Conservation (phyloP, 2,113 vertebrate species). For the Menidia beryllina region DNA sequence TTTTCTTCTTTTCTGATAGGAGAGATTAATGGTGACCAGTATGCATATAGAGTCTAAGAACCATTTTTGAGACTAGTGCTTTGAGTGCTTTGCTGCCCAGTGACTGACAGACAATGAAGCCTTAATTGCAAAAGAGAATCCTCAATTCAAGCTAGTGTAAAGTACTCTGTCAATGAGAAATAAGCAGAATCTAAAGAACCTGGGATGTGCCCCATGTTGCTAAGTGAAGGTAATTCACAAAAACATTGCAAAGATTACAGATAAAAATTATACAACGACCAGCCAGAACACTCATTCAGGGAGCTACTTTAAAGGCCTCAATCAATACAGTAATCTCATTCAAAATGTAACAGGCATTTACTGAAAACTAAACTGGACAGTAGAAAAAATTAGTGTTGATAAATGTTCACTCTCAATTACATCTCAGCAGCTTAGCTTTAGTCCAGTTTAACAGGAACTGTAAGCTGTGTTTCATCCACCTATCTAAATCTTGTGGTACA, state of each 20-base stretch:
- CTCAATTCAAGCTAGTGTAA: not conserved
- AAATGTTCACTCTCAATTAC: not conserved
- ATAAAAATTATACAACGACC: not conserved
- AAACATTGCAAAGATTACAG: not conserved
- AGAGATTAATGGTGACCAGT: no score
- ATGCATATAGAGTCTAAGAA: no score
- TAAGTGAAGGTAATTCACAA: not conserved
- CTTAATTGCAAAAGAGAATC: not conserved
- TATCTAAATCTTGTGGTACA: slow-evolving; percentile 13
- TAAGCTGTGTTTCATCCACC: not conserved
- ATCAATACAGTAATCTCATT: not conserved
- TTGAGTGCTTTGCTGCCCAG: not conserved
- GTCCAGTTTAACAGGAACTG: slow-evolving; percentile 7
- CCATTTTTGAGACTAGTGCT: no score
- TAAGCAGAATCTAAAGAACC: no score
- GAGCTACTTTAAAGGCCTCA: not conserved
- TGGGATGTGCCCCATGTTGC: no score
- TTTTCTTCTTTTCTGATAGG: no score
- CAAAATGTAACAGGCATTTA: slow-evolving; percentile 4
- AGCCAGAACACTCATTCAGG: slow-evolving; percentile 2
- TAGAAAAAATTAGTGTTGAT: not conserved
- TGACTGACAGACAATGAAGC: slow-evolving; percentile 1
- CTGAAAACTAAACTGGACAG: not conserved
- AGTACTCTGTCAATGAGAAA: not conserved
- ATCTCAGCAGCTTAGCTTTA: not conserved